phyloP scores from a whole-genome alignment of 1,140 invertebrate genomes.

The Tetraneura akinire region DNA sequence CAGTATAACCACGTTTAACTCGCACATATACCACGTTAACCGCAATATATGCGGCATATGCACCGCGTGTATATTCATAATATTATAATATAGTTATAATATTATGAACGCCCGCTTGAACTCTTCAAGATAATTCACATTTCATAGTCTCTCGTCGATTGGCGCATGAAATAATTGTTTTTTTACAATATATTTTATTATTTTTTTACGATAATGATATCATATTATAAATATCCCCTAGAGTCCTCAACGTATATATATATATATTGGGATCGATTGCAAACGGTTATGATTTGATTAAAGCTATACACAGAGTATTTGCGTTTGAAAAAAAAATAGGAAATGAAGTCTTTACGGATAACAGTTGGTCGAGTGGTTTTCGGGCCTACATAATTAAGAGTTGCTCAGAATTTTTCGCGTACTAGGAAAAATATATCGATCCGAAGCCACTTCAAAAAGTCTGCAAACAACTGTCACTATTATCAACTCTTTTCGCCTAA shows the following conservation, averaged over 20 bases:
- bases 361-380: conserved; percentile 50
- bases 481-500: background rate
- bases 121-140: background rate
- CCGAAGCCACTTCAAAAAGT: conserved; percentile 10
- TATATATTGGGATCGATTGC: conserved; percentile 35
- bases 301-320: background rate
- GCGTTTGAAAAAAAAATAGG: background rate
- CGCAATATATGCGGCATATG: too few species aligned
- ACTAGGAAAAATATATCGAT: conserved; percentile 24
- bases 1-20: too few species aligned
- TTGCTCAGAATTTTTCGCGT: conserved; percentile 6
- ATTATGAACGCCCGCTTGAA: too few species aligned
- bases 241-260: conserved; percentile 32
- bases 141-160: too few species aligned
- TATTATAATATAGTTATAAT: too few species aligned
- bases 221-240: conserved; percentile 29
- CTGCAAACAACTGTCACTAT: conserved; percentile 45
- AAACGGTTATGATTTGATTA: conserved; percentile 37
- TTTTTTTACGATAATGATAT: conserved; percentile 39
- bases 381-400: conserved; percentile 15
- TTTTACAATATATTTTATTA: background rate
- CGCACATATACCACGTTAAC: too few species aligned
- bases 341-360: background rate
- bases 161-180: background rate
- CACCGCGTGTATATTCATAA: too few species aligned